phyloP scores from a whole-genome alignment of 2,888 invertebrate species.

The Epinotia demarniana region DNA sequence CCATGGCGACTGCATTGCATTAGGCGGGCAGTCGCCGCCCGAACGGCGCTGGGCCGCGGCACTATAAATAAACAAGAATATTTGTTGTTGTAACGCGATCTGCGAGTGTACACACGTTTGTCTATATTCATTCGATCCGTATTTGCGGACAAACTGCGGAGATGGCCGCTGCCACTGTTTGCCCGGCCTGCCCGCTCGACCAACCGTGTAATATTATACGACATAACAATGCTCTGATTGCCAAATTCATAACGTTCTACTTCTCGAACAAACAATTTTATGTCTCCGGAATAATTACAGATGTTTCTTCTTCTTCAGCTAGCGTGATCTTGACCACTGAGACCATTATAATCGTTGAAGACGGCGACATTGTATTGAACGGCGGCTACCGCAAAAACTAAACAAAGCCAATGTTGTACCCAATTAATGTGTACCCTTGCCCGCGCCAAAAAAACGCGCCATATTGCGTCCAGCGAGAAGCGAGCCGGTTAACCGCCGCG shows the following conservation, averaged over 20 bases:
- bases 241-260: slow-evolving; percentile 29
- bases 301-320: background rate
- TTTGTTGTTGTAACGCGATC: slow-evolving; percentile 81
- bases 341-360: slow-evolving; percentile 30
- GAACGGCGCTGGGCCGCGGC: slow-evolving; percentile 50
- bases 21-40: slow-evolving; percentile 58
- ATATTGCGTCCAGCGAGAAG: slow-evolving; percentile 80
- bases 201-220: slow-evolving; percentile 71
- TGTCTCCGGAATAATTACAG: slow-evolving; percentile 29
- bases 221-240: slow-evolving; percentile 50
- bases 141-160: slow-evolving; percentile 79
- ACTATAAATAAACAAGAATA: slow-evolving; percentile 70
- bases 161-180: slow-evolving; percentile 77
- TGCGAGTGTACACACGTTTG: slow-evolving; percentile 74
- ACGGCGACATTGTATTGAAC: slow-evolving; percentile 54
- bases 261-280: slow-evolving; percentile 30
- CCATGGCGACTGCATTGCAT: slow-evolving; percentile 80
- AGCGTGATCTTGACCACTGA: slow-evolving; percentile 38
- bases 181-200: slow-evolving; percentile 52
- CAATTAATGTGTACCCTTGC: slow-evolving; percentile 81
- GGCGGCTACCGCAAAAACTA: slow-evolving; percentile 73
- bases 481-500: slow-evolving; percentile 73
- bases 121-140: slow-evolving; percentile 80
- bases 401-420: slow-evolving; percentile 72
- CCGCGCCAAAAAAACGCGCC: slow-evolving; percentile 70